These are phyloP conservation scores for Gracilinanus agilis DNA, from an alignment of 2,113 vertebrate genomes.

Conservation along the genomic window DNA sequence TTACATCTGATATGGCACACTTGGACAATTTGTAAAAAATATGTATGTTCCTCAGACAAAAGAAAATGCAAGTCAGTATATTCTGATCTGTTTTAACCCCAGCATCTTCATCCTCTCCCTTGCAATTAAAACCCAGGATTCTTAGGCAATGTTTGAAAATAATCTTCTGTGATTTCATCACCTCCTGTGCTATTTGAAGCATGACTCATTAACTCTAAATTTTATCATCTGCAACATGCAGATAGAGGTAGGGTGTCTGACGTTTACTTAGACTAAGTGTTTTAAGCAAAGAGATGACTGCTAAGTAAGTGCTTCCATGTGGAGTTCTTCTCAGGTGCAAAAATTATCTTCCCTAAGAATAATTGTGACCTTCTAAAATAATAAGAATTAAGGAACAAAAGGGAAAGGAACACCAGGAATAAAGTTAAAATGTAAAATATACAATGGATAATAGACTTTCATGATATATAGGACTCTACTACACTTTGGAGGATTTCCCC, in stretches of 20 bases:
- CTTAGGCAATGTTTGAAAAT: not conserved
- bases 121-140: slow-evolving; percentile 20
- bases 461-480: not conserved
- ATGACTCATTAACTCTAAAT: slow-evolving; percentile 58
- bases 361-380: slow-evolving; percentile 10
- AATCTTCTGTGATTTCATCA: slow-evolving; percentile 34
- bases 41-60: not conserved
- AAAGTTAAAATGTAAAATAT: not conserved
- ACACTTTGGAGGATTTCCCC: not conserved
- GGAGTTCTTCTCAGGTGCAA: slow-evolving; percentile 24
- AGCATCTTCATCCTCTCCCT: not conserved
- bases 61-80: not conserved
- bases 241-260: slow-evolving; percentile 26
- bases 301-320: slow-evolving; percentile 33
- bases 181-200: slow-evolving; percentile 60
- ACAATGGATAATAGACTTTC: not conserved
- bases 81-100: not conserved
- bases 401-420: not conserved
- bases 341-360: slow-evolving; percentile 15
- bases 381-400: not conserved
- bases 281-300: slow-evolving; percentile 39
- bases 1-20: not conserved
- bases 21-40: slow-evolving; percentile 37
- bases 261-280: slow-evolving; percentile 37
- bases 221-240: slow-evolving; percentile 34